Base-by-base conservation (phyloP, 2,797 vertebrate species). In the Spinus olivaceus region DNA sequence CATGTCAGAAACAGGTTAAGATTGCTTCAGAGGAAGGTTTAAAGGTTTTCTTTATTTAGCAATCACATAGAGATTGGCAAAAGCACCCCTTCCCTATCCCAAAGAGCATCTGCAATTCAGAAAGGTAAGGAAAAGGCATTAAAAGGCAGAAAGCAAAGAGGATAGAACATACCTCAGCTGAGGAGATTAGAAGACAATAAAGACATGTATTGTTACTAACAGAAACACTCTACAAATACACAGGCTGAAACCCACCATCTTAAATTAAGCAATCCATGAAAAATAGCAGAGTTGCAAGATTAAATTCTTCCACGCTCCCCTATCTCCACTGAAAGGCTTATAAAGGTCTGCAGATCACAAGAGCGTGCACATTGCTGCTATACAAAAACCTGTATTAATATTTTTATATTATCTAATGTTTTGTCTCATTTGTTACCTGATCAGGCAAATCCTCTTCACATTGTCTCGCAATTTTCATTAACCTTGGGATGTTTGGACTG, bases 91-190 rank as follows among this genome's bases (percentile, higher is more conserved):
- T 91, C 30, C 5, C 27, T 63, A 81, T 59, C 53, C 79, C 33
- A 67, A 73, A 70, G 33, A 85, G 39, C 39, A 88, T 65, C 81
- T 77, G 54, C 53, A 69, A n/a, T 46, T 91, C 69, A 81, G 54
- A 65, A 82, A 89, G 44, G n/a, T 41, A 79, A 86, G 37, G 53
- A 74, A 94, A 92, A 95, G 33, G 70, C 67, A 69, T 77, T 47
- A 67, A 80, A 91, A 82, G 37, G 64, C 76, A 91, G n/a, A 90
- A 92, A 80, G 91, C 66, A 93, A 86, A 87, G 81, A 93, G 63
- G 81, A 92, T 28, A 80, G 60, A 77, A 25, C 79, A 71, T 51
- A 46, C 44, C 64, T 74, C 53, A 91, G 23, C 63, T 51, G 64
- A 88, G 91, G 67, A 90, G 76, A 83, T 94, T 86, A 94, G 46